Conservation (phyloP, 2,113 vertebrate genomes). For the Daphoenositta chrysoptera region DNA sequence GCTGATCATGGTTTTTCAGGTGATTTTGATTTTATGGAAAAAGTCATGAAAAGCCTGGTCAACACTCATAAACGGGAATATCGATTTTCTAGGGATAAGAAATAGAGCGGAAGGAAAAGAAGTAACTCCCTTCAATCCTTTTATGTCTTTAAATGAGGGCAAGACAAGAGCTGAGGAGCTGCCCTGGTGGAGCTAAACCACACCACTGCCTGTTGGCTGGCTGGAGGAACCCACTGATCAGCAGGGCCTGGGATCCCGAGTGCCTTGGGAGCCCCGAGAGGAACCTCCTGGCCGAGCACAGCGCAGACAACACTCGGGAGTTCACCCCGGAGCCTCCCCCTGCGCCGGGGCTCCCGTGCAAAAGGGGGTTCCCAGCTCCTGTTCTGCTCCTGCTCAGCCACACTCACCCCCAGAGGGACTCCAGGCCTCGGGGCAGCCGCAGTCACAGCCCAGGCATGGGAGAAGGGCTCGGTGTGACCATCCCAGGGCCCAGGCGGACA, state of each 20-base stretch:
- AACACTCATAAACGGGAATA: background rate
- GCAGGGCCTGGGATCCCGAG: background rate
- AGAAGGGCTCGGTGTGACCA: fast-evolving
- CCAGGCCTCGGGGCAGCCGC: background rate
- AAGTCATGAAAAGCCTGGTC: background rate
- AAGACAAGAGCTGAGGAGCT: background rate
- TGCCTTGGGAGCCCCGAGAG: fast-evolving
- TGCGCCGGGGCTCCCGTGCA: fast-evolving
- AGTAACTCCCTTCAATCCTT: background rate
- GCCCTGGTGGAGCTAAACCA: background rate
- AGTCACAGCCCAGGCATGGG: background rate
- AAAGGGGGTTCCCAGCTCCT: background rate
- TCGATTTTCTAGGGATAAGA: background rate
- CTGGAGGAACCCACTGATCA: background rate
- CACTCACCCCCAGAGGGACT: background rate
- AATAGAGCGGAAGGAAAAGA: background rate
- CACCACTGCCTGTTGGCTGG: background rate
- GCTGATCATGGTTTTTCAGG: background rate
- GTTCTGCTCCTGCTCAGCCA: background rate
- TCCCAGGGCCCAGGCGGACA: fast-evolving
- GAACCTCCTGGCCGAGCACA: fast-evolving
- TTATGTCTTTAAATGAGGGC: background rate
- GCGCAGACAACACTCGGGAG: fast-evolving
- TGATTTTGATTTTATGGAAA: background rate
- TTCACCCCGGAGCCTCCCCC: background rate